Base-by-base conservation (phyloP, 2,888 invertebrate genomes). In the Chromoteleia sp. region DNA sequence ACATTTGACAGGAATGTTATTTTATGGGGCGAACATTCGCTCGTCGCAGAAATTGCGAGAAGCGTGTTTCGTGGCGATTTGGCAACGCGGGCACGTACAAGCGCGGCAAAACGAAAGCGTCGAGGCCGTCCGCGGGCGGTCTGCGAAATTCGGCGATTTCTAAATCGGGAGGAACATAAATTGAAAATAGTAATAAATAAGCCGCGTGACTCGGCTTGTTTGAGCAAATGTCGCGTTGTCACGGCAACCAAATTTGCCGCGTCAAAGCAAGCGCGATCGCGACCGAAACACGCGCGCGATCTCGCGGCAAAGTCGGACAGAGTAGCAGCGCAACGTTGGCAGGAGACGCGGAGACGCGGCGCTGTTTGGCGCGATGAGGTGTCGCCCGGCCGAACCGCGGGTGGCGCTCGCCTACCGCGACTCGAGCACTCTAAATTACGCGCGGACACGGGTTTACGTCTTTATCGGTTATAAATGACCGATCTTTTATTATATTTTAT, bases 401-500 rank as follows among this genome's bases (percentile, higher is more conserved):
- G 91, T 88, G 91, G 91, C 87, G 88, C 84, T 74, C 87, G 87
- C 91, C 91, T 88, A 91, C 91, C 89, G 91, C 67, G 91, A 88
- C 87, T 86, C 87, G 88, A 89, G 88, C 88, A 90, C 90, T 89
- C 88, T 91, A 91, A 91, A 91, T 91, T 91, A 91, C 89, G 88
- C 90, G 87, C 85, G 87, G 89, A 89, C 90, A 89, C 87, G 88
- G 88, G 87, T 88, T 89, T 89, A 88, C 86, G 89, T 90, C 91
- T 91, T 89, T 86, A 89, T 90, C 86, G 89, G 85, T 89, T 89
- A 88, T 84, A 85, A 81, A 79, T 74, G 78, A 79, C 59, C 68
- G 63, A 65, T 48, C 74, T 68, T 81, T 81, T 56, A 65, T 58
- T 68, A 56, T 68, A 59, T 77, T 80, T 80, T 80, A 80, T 80